phyloP scores from a whole-genome alignment of 2,113 vertebrate genomes.

The Saccopteryx leptura region DNA sequence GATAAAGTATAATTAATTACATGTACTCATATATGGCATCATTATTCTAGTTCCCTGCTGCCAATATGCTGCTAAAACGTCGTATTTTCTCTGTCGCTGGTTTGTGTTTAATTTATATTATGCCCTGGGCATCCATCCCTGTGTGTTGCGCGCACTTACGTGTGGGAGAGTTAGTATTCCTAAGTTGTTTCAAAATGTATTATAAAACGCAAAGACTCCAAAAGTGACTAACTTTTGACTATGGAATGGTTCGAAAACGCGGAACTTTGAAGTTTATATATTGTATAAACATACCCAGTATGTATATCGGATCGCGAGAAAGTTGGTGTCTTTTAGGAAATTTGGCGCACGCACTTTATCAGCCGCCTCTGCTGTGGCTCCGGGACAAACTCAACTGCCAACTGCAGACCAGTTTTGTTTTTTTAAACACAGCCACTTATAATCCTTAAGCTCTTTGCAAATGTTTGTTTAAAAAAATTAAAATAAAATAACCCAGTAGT shows the following conservation, averaged over 20 bases:
- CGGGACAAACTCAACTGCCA: slow-evolving; percentile 91
- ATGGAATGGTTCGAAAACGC: not conserved
- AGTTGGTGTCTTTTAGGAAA: slow-evolving; percentile 74
- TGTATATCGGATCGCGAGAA: not conserved
- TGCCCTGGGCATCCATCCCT: slow-evolving; percentile 22
- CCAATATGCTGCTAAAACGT: slow-evolving; percentile 82
- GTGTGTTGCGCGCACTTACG: slow-evolving; percentile 50
- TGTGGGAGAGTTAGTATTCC: slow-evolving; percentile 59
- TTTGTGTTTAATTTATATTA: slow-evolving; percentile 73
- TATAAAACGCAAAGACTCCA: slow-evolving; percentile 50
- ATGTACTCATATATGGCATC: slow-evolving; percentile 51
- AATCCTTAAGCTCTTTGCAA: slow-evolving; percentile 76
- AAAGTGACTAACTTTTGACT: slow-evolving; percentile 21
- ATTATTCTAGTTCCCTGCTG: slow-evolving; percentile 79
- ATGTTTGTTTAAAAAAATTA: slow-evolving; percentile 73
- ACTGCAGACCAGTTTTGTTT: slow-evolving; percentile 87
- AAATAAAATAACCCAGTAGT: slow-evolving; percentile 81
- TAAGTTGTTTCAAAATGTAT: slow-evolving; percentile 35
- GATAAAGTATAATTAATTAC: not conserved
- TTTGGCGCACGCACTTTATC: slow-evolving; percentile 95
- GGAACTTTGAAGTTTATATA: not conserved
- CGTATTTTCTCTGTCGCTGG: slow-evolving; percentile 62
- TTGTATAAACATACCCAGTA: slow-evolving; percentile 21
- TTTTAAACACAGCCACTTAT: slow-evolving; percentile 90
- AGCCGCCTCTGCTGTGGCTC: slow-evolving; percentile 79